Percentiles rank a stretch among this genome's conserved stretches.
These are phyloP conservation scores for Agrochola lychnidis DNA, from an alignment of 2,888 invertebrate species.

Conservation along the genomic window DNA sequence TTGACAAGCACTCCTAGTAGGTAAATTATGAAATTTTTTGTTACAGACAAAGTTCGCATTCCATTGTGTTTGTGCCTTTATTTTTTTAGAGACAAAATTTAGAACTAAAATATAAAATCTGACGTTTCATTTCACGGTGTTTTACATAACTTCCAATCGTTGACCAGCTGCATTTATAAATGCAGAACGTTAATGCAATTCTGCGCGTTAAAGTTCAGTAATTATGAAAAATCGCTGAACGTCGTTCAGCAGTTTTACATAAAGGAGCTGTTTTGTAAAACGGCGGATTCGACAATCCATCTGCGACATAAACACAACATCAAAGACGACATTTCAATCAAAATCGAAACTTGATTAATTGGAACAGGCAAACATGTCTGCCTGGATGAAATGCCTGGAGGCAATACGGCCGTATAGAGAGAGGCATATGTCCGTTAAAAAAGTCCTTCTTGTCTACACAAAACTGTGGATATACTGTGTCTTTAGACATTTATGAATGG, in stretches of 20 bases:
- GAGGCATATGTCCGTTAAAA: not conserved
- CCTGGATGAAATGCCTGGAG: constrained; percentile 2
- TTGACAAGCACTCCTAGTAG: not conserved
- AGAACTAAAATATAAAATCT: too few relatives aligned
- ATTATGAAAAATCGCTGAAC: too few relatives aligned
- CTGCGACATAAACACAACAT: not conserved
- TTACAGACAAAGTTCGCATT: not conserved
- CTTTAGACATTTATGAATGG: constrained; percentile 3
- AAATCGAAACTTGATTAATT: constrained; percentile 40
- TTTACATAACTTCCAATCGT: too few relatives aligned
- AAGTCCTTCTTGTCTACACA: not conserved
- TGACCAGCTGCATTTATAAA: too few relatives aligned
- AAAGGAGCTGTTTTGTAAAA: too few relatives aligned
- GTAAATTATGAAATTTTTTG: not conserved
- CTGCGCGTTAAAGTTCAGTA: too few relatives aligned
- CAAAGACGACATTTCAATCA: constrained; percentile 18
- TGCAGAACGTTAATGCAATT: too few relatives aligned
- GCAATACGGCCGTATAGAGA: not conserved
- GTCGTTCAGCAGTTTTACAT: too few relatives aligned
- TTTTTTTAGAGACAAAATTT: not conserved
- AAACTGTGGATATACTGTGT: not conserved
- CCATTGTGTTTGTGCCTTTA: not conserved
- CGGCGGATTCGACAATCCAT: too few relatives aligned
- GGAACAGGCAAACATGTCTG: constrained; percentile 28
- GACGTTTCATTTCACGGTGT: too few relatives aligned